Percentiles rank a stretch among this genome's conserved stretches.
Evolutionary conservation across 2,888 invertebrate genomes (phyloP).

Genomic region (Mythimna pallens): DNA sequence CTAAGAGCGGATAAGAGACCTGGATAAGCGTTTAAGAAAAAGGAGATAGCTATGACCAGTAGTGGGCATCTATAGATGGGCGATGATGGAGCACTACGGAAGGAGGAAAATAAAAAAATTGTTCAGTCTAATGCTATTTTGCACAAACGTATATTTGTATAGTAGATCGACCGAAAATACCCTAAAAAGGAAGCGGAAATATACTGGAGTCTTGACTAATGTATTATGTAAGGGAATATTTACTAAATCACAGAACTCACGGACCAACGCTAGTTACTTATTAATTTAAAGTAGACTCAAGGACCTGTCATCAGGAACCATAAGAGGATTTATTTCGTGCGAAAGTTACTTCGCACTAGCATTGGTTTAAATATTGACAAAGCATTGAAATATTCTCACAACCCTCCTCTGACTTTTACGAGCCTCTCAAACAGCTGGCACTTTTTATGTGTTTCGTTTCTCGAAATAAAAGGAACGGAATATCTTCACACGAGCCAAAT

Average conservation of each 20-base stretch:
- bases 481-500: constrained; percentile 35
- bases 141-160: background rate
- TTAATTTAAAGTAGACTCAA: constrained; percentile 31
- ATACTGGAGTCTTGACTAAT: background rate
- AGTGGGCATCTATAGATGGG: background rate
- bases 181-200: background rate
- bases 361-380: constrained; percentile 42
- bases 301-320: constrained; percentile 9
- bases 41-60: background rate
- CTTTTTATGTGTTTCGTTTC: constrained; percentile 37
- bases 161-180: background rate
- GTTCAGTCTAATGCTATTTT: too few relatives aligned
- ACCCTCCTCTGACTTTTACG: constrained; percentile 40
- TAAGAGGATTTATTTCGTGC: constrained; percentile 33
- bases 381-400: constrained; percentile 30
- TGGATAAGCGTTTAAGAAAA: too few relatives aligned
- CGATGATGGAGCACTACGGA: background rate
- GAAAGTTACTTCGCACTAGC: constrained; percentile 19
- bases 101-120: background rate
- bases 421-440: constrained; percentile 30
- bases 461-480: constrained; percentile 5
- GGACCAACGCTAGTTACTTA: constrained; percentile 14
- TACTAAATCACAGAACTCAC: background rate
- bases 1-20: too few relatives aligned
- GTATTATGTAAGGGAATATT: too few relatives aligned